Conservation (phyloP, 2,113 vertebrate genomes). For the Dolichotis patagonum region DNA sequence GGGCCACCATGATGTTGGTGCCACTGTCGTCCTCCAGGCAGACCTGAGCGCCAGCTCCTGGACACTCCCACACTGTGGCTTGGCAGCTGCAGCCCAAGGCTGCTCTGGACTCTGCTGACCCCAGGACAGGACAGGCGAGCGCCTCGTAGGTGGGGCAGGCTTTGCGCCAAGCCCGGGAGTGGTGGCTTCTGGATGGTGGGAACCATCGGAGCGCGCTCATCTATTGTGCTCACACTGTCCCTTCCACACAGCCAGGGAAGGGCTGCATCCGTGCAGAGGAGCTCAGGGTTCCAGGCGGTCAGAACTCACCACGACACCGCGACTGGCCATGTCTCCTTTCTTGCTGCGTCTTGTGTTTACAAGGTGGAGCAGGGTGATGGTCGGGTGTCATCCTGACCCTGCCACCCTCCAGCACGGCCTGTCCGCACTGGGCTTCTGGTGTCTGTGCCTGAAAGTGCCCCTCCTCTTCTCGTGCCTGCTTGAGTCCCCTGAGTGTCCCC, state of each 20-base stretch:
- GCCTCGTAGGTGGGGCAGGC: not conserved
- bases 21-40: not conserved
- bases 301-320: rapidly evolving
- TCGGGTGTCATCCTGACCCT: not conserved
- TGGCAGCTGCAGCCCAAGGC: not conserved
- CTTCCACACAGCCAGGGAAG: not conserved
- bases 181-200: not conserved
- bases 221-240: not conserved
- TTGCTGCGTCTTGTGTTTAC: not conserved
- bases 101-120: not conserved
- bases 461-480: not conserved
- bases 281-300: not conserved
- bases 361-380: not conserved
- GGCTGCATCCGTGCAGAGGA: not conserved
- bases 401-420: not conserved
- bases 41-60: not conserved
- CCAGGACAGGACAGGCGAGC: not conserved
- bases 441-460: not conserved
- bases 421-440: not conserved
- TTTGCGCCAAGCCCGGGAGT: not conserved
- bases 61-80: not conserved
- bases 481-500: not conserved
- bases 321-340: not conserved
- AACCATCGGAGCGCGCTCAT: not conserved
- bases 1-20: not conserved